Evolutionary conservation across 2,888 invertebrate genomes (phyloP).

Genomic region (Drosophila imparisetae): DNA sequence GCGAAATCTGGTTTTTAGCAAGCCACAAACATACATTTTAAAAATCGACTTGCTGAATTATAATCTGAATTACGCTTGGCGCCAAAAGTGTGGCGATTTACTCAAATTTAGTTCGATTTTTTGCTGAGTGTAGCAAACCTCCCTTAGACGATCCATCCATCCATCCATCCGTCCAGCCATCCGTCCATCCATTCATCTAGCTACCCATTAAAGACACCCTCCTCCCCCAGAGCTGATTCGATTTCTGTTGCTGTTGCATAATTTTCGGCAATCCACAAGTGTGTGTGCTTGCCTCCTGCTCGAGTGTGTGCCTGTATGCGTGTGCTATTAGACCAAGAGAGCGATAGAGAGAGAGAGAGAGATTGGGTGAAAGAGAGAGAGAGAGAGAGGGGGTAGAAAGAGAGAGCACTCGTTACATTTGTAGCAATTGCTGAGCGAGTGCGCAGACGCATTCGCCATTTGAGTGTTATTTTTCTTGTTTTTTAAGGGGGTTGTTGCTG

Average conservation of each 20-base stretch:
- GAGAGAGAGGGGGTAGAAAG: constrained; percentile 1
- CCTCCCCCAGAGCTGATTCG: constrained; percentile 8
- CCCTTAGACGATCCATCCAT: constrained; percentile 28
- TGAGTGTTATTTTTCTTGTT: constrained; percentile 6
- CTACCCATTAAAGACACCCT: constrained; percentile 7
- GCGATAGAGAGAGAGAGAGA: not conserved
- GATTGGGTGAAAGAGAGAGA: not conserved
- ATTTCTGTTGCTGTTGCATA: constrained; percentile 72
- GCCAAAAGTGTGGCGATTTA: not conserved
- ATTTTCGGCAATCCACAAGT: constrained; percentile 83
- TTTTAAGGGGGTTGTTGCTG: constrained; percentile 19
- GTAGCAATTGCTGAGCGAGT: constrained; percentile 28
- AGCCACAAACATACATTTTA: not conserved
- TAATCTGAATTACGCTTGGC: not conserved
- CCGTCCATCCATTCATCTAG: constrained; percentile 6
- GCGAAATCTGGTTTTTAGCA: not conserved
- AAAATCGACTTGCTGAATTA: not conserved
- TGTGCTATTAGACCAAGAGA: constrained; percentile 11
- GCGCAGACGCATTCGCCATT: constrained; percentile 42
- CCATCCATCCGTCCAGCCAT: constrained; percentile 3
- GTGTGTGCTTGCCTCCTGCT: constrained; percentile 78
- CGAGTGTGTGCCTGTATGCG: constrained; percentile 44
- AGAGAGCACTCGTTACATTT: constrained; percentile 46
- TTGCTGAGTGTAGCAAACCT: not conserved
- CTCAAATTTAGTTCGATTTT: not conserved